Base-by-base conservation (phyloP, 2,888 invertebrate species). In the Tillus elongatus region DNA sequence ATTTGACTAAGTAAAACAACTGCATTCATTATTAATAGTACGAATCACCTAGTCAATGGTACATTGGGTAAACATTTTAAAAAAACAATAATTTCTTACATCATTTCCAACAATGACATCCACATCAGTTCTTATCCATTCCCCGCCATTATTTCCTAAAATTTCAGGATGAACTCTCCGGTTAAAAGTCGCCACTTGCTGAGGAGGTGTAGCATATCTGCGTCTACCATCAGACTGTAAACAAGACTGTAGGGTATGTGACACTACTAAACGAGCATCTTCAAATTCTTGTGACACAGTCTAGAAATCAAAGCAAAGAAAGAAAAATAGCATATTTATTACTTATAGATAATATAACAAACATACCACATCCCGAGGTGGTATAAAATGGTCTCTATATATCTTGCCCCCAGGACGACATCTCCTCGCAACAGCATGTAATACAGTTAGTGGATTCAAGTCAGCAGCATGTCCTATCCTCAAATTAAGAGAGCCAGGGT, bases 381-480 rank as follows among this genome's bases (percentile, higher is more conserved):
- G 83, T 27, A 85, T 61, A 53, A 83, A 76, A 0, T 72, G 66
- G 52, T 83, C 83, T 3, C 70, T 64, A 47, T 81, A 73, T 33
- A 67, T 66, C 45, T 40, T 38, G 3, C 67, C 67, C 11, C 66
- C 68, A 0, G 67, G 65, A 24, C 70, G 66, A 15, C 77, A 67
- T 59, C 74, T 75, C 41, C 89, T 74, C 0, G 89, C 90, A 39
- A 91, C 77, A 31, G 86, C 89, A 66, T 95, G 92, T 1, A 92
- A 71, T 39, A 92, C 73, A 24, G 82, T 83, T 37, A 83, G 74
- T 6, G 95, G 95, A 58, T 85, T 77, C 2, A 89, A 69, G 63
- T 95, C 95, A 0, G 91, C 89, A 2, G 93, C 92, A 51, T 89
- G 69, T 1, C 95, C 95, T 57, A 95, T 85, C 43, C 92, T 72